Evolutionary conservation across 2,888 invertebrate species (phyloP), one percentile per base, ranked within the genome.

Genomic region (Zygothrica quintamaculata): DNA sequence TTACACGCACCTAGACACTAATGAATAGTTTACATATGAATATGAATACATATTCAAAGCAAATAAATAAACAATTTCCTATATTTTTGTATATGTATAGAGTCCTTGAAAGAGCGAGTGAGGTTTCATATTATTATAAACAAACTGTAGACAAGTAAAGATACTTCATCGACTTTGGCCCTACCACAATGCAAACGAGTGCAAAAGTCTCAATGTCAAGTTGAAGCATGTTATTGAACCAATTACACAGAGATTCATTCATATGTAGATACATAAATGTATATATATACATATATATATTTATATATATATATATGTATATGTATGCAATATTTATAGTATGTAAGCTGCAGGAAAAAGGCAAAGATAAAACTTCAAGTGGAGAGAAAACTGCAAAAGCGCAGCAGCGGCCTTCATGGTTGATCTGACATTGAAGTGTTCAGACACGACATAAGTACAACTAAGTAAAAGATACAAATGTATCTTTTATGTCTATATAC

Each of bases 211-310:
- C 88, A 87, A 88, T 87, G 86, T 82, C 87, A 87, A 78, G 77
- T 74, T 73, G 65, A 18, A 16, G n/a, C 75, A 72, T 72, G 85
- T 82, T 80, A 74, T 80, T 87, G 84, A 87, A 87, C 84, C 77
- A 85, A 84, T 80, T 74, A 59, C 65, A 71, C 50, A 52, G 51
- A 61, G 58, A 57, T 39, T 12, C 55, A 66, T 57, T 50, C 55
- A 57, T 42, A 51, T 46, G 31, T 25, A 37, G 15, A 37, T 50
- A 44, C 15, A 53, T 48, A 51, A 4, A 22, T 29, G 2, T 18
- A 55, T 47, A 15, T 42, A 15, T 22, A 8, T 39, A 18, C 11
- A 7, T 37, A 7, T 25, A 11, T 48, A 16, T 37, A 12, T 50
- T 34, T 47, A 11, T 31, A 18, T 56, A 22, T 16, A 6, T 22